A percentile compares a stretch with the other conserved stretches of the same genome.
phyloP scores from a whole-genome alignment of 1,140 invertebrate species.

The Colletes gigas region DNA sequence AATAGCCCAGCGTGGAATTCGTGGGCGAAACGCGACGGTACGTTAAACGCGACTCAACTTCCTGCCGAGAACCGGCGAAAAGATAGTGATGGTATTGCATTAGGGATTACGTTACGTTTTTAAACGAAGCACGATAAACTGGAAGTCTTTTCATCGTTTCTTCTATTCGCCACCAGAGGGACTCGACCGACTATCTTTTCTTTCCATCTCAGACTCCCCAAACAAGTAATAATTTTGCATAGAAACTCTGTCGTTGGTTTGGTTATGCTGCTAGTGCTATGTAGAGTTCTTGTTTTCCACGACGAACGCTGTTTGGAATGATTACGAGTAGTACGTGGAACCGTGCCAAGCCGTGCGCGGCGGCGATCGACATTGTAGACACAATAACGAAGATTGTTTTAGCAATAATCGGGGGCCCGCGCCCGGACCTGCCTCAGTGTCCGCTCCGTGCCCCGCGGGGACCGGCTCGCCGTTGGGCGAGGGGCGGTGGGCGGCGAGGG shows the following conservation, averaged over 20 bases:
- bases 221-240: too few species aligned
- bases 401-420: conserved; percentile 30
- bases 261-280: too few species aligned
- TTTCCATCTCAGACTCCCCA: too few species aligned
- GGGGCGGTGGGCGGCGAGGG: too few species aligned
- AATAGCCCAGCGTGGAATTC: conserved; percentile 37
- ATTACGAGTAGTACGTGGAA: conserved; percentile 45
- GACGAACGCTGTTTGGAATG: not conserved
- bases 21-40: conserved; percentile 29
- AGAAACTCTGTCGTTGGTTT: too few species aligned
- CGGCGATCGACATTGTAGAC: conserved; percentile 52
- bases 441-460: not conserved
- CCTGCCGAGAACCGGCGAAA: conserved; percentile 26
- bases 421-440: conserved; percentile 38
- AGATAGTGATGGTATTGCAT: too few species aligned
- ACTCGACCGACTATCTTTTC: too few species aligned
- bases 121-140: too few species aligned
- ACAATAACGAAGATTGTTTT: conserved; percentile 52
- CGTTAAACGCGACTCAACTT: conserved; percentile 52
- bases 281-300: too few species aligned
- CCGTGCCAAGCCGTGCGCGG: conserved; percentile 40
- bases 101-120: too few species aligned
- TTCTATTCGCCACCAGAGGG: too few species aligned
- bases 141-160: too few species aligned
- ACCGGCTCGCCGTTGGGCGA: not conserved